Conservation (phyloP, 2,797 vertebrate species). For the Syndactyla subalaris region DNA sequence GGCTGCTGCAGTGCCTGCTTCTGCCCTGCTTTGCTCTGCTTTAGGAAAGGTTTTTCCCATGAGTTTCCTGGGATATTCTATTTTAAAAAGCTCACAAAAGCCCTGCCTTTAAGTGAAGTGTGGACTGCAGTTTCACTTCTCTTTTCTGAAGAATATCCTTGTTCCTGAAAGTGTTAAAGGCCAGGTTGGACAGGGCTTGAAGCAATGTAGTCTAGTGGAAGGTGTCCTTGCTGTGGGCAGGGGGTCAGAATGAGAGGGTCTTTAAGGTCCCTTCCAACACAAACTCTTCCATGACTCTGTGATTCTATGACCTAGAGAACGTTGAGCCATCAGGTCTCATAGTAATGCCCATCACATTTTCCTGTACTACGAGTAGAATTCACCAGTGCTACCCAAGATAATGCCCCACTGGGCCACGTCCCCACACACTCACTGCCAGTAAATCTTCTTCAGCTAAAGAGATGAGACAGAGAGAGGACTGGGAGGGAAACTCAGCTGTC, state of each 20-base stretch:
- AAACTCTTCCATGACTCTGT: background rate
- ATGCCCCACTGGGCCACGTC: background rate
- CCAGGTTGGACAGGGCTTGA: background rate
- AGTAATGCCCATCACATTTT: fast-evolving
- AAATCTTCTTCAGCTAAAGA: background rate
- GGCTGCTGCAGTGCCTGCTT: background rate
- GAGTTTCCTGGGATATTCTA: background rate
- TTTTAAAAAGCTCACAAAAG: background rate
- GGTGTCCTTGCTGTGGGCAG: background rate
- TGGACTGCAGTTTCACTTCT: background rate
- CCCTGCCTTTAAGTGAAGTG: background rate
- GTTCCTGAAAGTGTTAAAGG: background rate
- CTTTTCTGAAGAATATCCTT: background rate
- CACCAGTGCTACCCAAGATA: background rate
- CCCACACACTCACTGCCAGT: background rate
- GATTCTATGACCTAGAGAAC: background rate
- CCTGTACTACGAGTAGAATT: fast-evolving
- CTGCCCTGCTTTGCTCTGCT: background rate
- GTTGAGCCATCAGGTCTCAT: background rate
- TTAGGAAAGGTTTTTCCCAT: background rate
- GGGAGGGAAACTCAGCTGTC: background rate
- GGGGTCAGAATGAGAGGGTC: background rate
- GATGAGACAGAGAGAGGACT: background rate
- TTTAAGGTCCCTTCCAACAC: background rate
- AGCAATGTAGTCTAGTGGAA: background rate